Evolutionary conservation across 2,888 invertebrate species (phyloP).

Genomic region (Aricia artaxerxes): DNA sequence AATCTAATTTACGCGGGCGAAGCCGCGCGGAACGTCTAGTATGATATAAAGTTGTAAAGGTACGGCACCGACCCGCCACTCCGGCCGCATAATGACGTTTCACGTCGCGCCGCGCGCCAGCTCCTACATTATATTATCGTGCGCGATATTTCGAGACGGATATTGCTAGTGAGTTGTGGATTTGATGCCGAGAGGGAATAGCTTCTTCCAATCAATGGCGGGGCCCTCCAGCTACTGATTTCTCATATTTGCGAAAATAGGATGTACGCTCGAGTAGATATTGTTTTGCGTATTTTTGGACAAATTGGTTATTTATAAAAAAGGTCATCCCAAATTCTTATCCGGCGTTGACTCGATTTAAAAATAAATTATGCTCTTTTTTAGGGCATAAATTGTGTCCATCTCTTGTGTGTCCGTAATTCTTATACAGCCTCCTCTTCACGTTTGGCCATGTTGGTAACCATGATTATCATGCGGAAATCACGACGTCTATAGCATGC

Average conservation of each 20-base stretch:
- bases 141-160: slow-evolving; percentile 48
- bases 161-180: slow-evolving; percentile 60
- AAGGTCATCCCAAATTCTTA: background rate
- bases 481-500: background rate
- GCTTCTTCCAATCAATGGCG: slow-evolving; percentile 41
- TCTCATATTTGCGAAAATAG: slow-evolving; percentile 37
- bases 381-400: background rate
- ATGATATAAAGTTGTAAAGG: background rate
- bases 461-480: background rate
- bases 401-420: background rate
- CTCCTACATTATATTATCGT: slow-evolving; percentile 57
- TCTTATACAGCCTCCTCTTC: too few species aligned
- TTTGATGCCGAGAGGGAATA: slow-evolving; percentile 40
- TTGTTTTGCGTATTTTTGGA: background rate
- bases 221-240: slow-evolving; percentile 39
- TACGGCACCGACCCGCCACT: background rate
- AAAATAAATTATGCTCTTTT: background rate
- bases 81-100: slow-evolving; percentile 32
- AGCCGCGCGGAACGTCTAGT: too few species aligned
- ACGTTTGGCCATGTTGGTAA: too few species aligned
- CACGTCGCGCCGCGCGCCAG: slow-evolving; percentile 32
- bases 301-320: slow-evolving; percentile 2
- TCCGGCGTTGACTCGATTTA: background rate
- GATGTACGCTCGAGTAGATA: background rate
- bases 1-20: too few species aligned